These are phyloP conservation scores for Pantherophis alleghaniensis DNA, from an alignment of 2,797 vertebrate genomes.

Conservation along the genomic window DNA sequence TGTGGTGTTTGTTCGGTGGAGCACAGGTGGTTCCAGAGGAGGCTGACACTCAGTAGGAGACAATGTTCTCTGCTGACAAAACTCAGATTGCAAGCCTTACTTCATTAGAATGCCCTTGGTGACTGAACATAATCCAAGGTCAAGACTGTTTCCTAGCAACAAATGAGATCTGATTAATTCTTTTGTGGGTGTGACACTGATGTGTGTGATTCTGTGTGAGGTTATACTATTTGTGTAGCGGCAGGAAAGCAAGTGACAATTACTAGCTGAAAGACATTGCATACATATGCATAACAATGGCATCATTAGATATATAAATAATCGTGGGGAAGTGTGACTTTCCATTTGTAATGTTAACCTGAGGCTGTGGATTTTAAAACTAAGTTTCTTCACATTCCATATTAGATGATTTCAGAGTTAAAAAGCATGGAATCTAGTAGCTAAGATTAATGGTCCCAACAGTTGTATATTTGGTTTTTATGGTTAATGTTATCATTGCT, in stretches of 20 bases:
- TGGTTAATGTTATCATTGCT: neutral
- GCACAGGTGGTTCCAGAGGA: no score
- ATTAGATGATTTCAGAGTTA: conserved; percentile 19
- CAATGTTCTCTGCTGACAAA: accelerated
- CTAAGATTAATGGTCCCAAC: neutral
- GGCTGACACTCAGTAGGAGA: neutral
- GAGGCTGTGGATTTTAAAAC: conserved; percentile 39
- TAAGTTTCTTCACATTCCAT: conserved; percentile 8
- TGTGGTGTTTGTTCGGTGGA: no score
- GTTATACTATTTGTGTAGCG: conserved; percentile 38
- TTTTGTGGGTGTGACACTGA: conserved; percentile 49
- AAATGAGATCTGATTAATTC: conserved; percentile 65
- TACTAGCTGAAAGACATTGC: conserved; percentile 16
- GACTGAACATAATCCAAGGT: conserved; percentile 55
- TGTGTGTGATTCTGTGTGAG: conserved; percentile 34
- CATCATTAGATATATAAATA: conserved; percentile 48
- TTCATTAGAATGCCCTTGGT: neutral
- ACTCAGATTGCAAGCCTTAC: neutral
- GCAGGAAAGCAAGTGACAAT: conserved; percentile 54
- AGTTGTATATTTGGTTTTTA: conserved; percentile 15
- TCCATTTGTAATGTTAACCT: conserved; percentile 25
- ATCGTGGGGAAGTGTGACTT: conserved; percentile 32
- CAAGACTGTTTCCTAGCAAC: conserved; percentile 66
- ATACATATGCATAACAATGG: conserved; percentile 30
- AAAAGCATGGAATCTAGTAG: conserved; percentile 23